Base-by-base conservation (phyloP, 2,888 invertebrate species). In the Netelia inedita region DNA sequence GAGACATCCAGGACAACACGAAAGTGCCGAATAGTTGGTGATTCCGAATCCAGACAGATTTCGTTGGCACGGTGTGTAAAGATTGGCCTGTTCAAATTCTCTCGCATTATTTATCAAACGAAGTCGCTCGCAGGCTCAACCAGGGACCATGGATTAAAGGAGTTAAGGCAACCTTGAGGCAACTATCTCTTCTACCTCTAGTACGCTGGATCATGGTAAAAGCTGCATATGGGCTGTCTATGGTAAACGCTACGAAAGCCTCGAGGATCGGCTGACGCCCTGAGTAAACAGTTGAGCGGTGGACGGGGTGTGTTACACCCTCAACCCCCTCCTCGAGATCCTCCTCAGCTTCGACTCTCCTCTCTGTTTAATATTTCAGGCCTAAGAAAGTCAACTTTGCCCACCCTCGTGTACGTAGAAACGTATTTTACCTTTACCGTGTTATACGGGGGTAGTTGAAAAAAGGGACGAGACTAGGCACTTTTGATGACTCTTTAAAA, bases 101-200 rank as follows among this genome's bases (percentile, higher is more conserved):
- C 86, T 87, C 83, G 90, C 90, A 91, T 92, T 92, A 92, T 91
- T 92, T 92, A 92, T 92, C 90, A 92, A 92, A 92, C 89, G 88
- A 87, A 88, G 72, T 55, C 35, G 72, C 69, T 55, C 9, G 28
- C 21, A 46, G 35, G 63, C 35, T 14, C 57, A 76, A 46, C 55
- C 66, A 43, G 43, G 14, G 28, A 19, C 41, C 11, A 41, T n/a
- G 57, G 57, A 76, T 76, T 76, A 57, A 57, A 68, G 43, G 66
- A 76, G 57, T 76, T 46, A 16, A 23, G 11, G 66, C 21, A 76
- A 57, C 66, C 66, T 66, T 57, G 76, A 43, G 66, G 57, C 11
- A 66, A 68, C 53, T 41, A 41, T 55, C 53, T 65, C 75, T 10
- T 19, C 11, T n/a, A 21, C 55, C 35, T 50, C 41, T 19, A n/a